phyloP scores from a whole-genome alignment of 1,140 invertebrate genomes.

The Leptoteleia sp. region DNA sequence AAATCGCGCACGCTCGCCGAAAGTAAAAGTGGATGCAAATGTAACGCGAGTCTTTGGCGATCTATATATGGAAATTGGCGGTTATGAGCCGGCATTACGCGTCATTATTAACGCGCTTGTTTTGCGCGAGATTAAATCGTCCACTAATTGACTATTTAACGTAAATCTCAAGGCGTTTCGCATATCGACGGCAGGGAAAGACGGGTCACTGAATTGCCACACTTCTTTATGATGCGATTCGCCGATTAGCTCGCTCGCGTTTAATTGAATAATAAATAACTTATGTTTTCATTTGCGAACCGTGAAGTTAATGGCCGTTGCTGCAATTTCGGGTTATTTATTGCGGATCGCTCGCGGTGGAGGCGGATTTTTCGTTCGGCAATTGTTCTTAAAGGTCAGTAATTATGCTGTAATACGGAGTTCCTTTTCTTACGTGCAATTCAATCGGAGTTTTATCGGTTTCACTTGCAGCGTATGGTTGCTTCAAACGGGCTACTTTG shows the following conservation, averaged over 20 bases:
- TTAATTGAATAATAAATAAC: slow-evolving; percentile 51
- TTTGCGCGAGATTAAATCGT: slow-evolving; percentile 17
- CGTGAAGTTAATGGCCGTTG: slow-evolving; percentile 8
- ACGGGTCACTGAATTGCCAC: slow-evolving; percentile 6
- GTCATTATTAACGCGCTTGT: slow-evolving; percentile 34
- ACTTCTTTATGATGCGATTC: slow-evolving; percentile 13
- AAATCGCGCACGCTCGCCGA: slow-evolving; percentile 33
- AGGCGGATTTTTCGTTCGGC: slow-evolving; percentile 11
- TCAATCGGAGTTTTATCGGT: background rate
- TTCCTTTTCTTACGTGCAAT: background rate
- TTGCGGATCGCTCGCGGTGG: background rate
- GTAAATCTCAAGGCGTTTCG: slow-evolving; percentile 15
- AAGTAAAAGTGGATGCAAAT: slow-evolving; percentile 69
- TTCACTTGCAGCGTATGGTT: background rate
- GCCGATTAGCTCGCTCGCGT: slow-evolving; percentile 14
- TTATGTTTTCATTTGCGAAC: slow-evolving; percentile 8
- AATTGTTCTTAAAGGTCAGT: slow-evolving; percentile 37
- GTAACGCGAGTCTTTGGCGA: slow-evolving; percentile 26
- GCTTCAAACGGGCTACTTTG: no score
- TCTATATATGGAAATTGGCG: slow-evolving; percentile 54
- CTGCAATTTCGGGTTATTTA: slow-evolving; percentile 35
- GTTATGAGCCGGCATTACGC: slow-evolving; percentile 22
- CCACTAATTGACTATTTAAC: slow-evolving; percentile 29
- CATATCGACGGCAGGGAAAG: background rate
- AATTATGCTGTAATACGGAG: slow-evolving; percentile 12